Evolutionary conservation across 2,888 invertebrate genomes (phyloP), one percentile per base, ranked within the genome.

Genomic region (Sinelater perroti): DNA sequence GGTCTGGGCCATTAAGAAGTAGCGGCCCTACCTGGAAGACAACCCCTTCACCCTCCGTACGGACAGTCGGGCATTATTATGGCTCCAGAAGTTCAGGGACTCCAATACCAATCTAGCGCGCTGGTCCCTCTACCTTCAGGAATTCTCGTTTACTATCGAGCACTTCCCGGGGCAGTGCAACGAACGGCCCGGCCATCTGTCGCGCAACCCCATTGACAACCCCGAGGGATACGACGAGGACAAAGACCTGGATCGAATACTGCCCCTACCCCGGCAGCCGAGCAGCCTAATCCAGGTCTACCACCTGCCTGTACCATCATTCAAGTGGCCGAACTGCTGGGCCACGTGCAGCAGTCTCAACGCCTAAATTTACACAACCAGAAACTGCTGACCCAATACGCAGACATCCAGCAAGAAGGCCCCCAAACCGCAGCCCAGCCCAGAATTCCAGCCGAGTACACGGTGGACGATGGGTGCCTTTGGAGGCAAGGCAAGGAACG

Each of bases 1-100:
- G 0, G 47, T 70, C 3, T 70, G 66, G 68, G 68, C 64, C 2
- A 38, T 64, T 4, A 62, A 64, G 14, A 52, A 57, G 2, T 70
- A 65, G 31, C 53, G 67, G 0, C 64, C 61, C 0, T 66, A 63
- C 26, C 50, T 69, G 66, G 66, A 67, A 24, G 67, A 65, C 11
- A 42, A 44, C 1, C 61, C n/a, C 1, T 69, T 71, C 31, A 51
- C 38, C 0, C 36, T 68, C 2, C 13, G 62, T 0, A 70, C 67
- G 0, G 68, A 69, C 45, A 65, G 53, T 46, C n/a, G 54, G 8
- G 63, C 63, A 1, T 55, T 69, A 6, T 42, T 49, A 1, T 67
- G 67, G 66, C 47, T 68, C 6, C 14, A 59, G 11, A 35, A 31
- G 8, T 18, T 57, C 14, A 60, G 56, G 10, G 61, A 61, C 26